Base-by-base conservation (phyloP, 2,113 vertebrate genomes). In the Seriola quinqueradiata region DNA sequence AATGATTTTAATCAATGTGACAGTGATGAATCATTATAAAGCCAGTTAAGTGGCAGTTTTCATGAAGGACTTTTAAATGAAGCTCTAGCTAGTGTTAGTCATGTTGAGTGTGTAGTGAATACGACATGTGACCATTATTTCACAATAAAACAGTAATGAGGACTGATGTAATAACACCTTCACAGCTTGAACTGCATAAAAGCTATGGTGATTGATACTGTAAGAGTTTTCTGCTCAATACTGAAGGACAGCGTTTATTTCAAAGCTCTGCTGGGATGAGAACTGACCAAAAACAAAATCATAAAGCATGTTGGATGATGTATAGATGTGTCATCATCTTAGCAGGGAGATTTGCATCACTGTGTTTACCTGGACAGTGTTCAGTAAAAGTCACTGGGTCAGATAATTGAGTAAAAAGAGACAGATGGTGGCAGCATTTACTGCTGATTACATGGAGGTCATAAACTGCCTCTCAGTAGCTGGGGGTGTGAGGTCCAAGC, bases 341-440 rank as follows among this genome's bases (percentile, higher is more conserved):
- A 65, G 82, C 79, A 72, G 21, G 32, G 77, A 75, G 89, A 84
- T 82, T 82, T 87, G 85, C 68, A 58, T 79, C 81, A 64, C 87
- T 78, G 80, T 91, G 89, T 91, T 93, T 92, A 93, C 91, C 87
- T 91, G 90, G 79, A 70, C 82, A 82, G 86, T 83, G 83, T 92
- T 93, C 93, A 88, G 90, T 92, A 94, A 94, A 94, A 93, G 90
- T 87, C 93, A 93, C 64, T 93, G 92, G 93, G 92, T 94, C 92
- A 95, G 92, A 91, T 94, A 94, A 95, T 94, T 94, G 93, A 92
- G 88, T 93, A 90, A 92, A 92, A 93, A 90, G 94, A 95, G 93
- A 95, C 94, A 95, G 94, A 95, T 95, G 94, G 94, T 85, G 89
- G 90, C 85, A 85, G 87, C 87, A 85, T 95, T 95, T 95, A 95